These are phyloP conservation scores for Merodon equestris DNA, from an alignment of 2,888 invertebrate species.

Conservation along the genomic window DNA sequence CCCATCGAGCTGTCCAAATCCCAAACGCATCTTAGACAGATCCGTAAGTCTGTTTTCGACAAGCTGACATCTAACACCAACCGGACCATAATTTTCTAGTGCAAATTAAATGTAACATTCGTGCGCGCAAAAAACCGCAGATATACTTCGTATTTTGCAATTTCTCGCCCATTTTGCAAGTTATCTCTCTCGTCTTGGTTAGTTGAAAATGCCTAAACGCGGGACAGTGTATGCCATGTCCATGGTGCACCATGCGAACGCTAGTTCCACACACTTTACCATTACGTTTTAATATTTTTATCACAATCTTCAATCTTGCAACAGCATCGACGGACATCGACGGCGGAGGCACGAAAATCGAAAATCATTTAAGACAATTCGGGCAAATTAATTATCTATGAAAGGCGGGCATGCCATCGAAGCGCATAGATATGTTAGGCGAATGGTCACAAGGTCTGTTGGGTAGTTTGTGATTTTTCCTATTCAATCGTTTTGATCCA, in stretches of 20 bases:
- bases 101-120: constrained; percentile 36
- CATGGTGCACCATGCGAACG: constrained; percentile 5
- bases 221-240: not conserved
- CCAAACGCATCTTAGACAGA: too few species aligned
- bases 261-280: constrained; percentile 25
- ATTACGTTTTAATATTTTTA: constrained; percentile 65
- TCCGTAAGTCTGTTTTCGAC: constrained; percentile 35
- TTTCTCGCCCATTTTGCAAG: constrained; percentile 31
- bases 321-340: constrained; percentile 35
- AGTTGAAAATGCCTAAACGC: constrained; percentile 26
- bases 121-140: too few species aligned
- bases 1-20: too few species aligned
- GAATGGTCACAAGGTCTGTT: constrained; percentile 64
- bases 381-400: constrained; percentile 65
- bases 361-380: constrained; percentile 64
- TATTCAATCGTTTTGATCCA: constrained; percentile 56
- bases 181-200: constrained; percentile 30
- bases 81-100: constrained; percentile 35
- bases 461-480: constrained; percentile 54
- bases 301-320: constrained; percentile 59
- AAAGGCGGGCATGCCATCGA: constrained; percentile 66
- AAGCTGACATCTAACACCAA: constrained; percentile 33
- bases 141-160: constrained; percentile 31
- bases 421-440: constrained; percentile 44
- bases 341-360: not conserved